Percentiles rank a stretch among this genome's conserved stretches.
phyloP scores from a whole-genome alignment of 2,797 vertebrate species.

The Heteromormyrus szaboi region DNA sequence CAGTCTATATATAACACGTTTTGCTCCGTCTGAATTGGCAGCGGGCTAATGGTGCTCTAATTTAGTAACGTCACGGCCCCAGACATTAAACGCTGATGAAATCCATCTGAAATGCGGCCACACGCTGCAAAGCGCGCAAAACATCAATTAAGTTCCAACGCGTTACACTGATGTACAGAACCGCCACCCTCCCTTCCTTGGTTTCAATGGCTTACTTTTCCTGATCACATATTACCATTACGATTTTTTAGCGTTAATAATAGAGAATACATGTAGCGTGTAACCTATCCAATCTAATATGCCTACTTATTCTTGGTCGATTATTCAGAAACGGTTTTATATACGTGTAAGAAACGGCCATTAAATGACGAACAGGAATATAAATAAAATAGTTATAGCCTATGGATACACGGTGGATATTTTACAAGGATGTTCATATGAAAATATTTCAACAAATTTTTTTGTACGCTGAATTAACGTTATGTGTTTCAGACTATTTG shows the following conservation, averaged over 20 bases:
- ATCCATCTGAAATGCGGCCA: slow-evolving; percentile 1
- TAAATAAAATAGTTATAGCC: background rate
- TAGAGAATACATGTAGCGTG: background rate
- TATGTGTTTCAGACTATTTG: background rate
- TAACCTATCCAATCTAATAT: background rate
- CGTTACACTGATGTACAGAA: background rate
- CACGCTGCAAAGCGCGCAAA: background rate
- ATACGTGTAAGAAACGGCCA: background rate
- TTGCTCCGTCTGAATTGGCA: background rate
- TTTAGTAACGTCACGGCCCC: slow-evolving; percentile 15
- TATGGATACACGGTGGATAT: background rate
- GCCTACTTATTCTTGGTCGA: background rate
- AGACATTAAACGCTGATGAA: slow-evolving; percentile 22
- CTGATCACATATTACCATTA: background rate
- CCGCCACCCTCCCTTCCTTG: background rate
- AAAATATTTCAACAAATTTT: background rate
- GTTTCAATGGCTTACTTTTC: background rate
- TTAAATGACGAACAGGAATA: background rate
- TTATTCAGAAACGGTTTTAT: background rate
- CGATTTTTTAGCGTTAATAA: background rate
- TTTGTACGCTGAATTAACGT: background rate
- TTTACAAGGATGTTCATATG: background rate
- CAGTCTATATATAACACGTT: background rate
- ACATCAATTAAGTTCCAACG: background rate
- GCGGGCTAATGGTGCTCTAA: slow-evolving; percentile 5